Conservation (phyloP, 1,140 invertebrate genomes). For the Antheraea pernyi region DNA sequence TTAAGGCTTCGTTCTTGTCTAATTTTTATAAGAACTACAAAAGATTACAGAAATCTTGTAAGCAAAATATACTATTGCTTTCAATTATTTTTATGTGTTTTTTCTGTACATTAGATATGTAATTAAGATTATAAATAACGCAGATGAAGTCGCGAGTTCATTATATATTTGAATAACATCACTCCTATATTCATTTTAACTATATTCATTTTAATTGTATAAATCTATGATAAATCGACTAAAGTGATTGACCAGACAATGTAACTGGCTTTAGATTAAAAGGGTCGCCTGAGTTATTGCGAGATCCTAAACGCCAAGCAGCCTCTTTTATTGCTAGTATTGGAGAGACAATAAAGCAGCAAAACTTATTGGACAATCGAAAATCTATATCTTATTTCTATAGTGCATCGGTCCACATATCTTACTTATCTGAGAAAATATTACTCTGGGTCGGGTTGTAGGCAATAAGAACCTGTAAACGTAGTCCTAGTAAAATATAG, state of each 20-base stretch:
- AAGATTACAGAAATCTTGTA: no score
- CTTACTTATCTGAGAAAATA: constrained; percentile 28
- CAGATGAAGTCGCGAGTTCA: no score
- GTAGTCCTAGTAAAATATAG: constrained; percentile 7
- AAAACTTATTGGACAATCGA: neutral
- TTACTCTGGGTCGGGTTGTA: constrained; percentile 15
- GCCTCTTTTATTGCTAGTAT: neutral
- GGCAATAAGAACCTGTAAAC: constrained; percentile 11
- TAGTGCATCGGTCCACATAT: constrained; percentile 28
- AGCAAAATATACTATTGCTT: no score
- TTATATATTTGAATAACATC: no score
- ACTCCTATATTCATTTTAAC: no score
- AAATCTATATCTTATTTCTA: constrained; percentile 19
- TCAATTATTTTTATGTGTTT: no score
- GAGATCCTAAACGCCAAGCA: neutral
- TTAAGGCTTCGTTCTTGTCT: no score
- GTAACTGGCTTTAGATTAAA: neutral
- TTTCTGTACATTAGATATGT: no score
- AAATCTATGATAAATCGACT: neutral
- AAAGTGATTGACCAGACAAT: neutral
- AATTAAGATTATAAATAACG: no score
- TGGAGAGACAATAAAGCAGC: neutral
- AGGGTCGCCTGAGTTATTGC: neutral
- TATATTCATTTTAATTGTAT: neutral
- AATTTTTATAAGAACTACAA: no score